Evolutionary conservation across 2,888 invertebrate species (phyloP).

Genomic region (Octonoba sinensis): DNA sequence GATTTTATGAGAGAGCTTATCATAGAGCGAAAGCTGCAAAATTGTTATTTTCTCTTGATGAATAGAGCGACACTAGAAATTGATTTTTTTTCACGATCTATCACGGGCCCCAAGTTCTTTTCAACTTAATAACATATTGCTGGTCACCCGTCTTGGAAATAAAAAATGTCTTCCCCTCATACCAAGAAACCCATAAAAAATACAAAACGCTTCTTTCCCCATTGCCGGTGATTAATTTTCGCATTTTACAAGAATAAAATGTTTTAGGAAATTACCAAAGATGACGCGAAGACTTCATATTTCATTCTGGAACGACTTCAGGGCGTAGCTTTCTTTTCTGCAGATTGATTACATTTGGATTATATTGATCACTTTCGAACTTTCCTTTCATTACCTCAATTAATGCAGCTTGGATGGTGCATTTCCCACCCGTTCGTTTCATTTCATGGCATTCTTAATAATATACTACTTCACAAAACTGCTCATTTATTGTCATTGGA

Average conservation of each 20-base stretch:
- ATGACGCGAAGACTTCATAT: slow-evolving; percentile 24
- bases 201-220: slow-evolving; percentile 1
- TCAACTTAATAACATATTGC: slow-evolving; percentile 46
- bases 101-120: slow-evolving; percentile 20
- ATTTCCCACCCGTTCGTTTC: slow-evolving; percentile 3
- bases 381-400: slow-evolving; percentile 23
- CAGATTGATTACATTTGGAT: slow-evolving; percentile 36
- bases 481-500: no score
- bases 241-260: slow-evolving; percentile 39
- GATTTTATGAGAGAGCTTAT: slow-evolving; percentile 50
- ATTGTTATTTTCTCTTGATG: slow-evolving; percentile 58
- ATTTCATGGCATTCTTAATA: no score
- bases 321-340: slow-evolving; percentile 15
- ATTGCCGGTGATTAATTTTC: slow-evolving; percentile 34
- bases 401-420: neutral
- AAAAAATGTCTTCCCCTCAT: slow-evolving; percentile 12
- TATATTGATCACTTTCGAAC: slow-evolving; percentile 22
- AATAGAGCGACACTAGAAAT: slow-evolving; percentile 25
- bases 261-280: slow-evolving; percentile 35
- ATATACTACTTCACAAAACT: no score
- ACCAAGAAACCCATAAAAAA: neutral
- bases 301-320: slow-evolving; percentile 14
- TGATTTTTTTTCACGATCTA: slow-evolving; percentile 19
- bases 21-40: slow-evolving; percentile 38
- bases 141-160: slow-evolving; percentile 11